Conservation (phyloP, 2,797 vertebrate genomes). For the Eulemur mongoz region DNA sequence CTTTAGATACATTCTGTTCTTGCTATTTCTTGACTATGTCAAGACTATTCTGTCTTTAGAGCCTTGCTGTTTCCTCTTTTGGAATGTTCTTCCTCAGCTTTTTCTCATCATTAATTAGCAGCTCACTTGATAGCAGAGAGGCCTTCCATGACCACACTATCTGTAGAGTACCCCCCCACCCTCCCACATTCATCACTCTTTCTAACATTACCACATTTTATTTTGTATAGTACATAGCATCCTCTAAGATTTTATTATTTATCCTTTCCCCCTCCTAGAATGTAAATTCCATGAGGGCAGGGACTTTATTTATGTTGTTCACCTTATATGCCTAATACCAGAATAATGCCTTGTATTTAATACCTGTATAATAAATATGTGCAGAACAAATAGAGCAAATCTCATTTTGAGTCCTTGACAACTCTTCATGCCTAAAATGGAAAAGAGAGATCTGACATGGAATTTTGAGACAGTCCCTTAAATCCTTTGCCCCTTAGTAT, state of each 20-base stretch:
- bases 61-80: neutral
- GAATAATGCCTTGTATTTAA: neutral
- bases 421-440: neutral
- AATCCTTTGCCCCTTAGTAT: slow-evolving; percentile 81
- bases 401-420: neutral
- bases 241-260: neutral
- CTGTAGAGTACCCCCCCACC: neutral
- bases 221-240: neutral
- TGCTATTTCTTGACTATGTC: neutral
- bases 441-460: neutral
- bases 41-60: neutral
- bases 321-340: neutral
- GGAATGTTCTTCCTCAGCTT: neutral
- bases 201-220: neutral
- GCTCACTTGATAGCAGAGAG: neutral
- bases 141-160: neutral
- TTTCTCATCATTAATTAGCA: neutral
- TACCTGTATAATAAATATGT: neutral
- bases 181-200: neutral
- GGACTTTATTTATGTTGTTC: neutral
- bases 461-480: neutral
- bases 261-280: neutral
- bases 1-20: neutral
- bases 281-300: neutral
- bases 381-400: neutral